phyloP scores from a whole-genome alignment of 2,888 invertebrate species.

The Athalia cordata region DNA sequence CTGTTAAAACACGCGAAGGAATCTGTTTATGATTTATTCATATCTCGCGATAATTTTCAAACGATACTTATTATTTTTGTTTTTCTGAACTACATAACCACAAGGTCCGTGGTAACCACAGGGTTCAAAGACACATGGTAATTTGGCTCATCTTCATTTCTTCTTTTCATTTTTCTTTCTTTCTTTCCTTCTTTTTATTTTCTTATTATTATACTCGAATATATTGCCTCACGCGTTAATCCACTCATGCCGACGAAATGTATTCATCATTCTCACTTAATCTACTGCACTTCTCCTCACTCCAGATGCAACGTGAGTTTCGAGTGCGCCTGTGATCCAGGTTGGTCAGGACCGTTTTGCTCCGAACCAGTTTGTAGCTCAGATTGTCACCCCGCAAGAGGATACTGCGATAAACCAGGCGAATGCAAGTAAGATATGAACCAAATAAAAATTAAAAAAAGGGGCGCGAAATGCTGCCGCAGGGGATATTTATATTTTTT shows the following conservation, averaged over 20 bases:
- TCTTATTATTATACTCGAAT: no score
- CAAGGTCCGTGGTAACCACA: no score
- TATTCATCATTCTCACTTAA: neutral
- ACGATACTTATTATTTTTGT: no score
- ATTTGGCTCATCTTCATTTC: no score
- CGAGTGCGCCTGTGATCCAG: conserved; percentile 89
- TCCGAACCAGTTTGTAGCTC: conserved; percentile 90
- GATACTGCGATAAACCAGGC: conserved; percentile 90
- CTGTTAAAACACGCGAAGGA: no score
- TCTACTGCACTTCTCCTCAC: conserved; percentile 20
- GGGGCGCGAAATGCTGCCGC: neutral
- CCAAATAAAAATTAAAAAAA: neutral
- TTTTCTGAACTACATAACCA: no score
- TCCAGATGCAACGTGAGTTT: conserved; percentile 86
- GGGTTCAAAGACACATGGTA: no score
- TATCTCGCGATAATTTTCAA: no score
- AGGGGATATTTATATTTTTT: neutral
- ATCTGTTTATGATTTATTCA: no score
- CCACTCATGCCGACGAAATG: neutral
- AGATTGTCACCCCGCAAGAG: conserved; percentile 89
- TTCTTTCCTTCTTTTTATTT: no score
- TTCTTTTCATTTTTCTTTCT: no score
- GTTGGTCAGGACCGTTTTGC: conserved; percentile 93
- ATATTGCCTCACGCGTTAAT: neutral
- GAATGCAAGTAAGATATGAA: conserved; percentile 80